These are phyloP conservation scores for Drosophila guanche DNA, from an alignment of 1,140 invertebrate species.

Conservation along the genomic window DNA sequence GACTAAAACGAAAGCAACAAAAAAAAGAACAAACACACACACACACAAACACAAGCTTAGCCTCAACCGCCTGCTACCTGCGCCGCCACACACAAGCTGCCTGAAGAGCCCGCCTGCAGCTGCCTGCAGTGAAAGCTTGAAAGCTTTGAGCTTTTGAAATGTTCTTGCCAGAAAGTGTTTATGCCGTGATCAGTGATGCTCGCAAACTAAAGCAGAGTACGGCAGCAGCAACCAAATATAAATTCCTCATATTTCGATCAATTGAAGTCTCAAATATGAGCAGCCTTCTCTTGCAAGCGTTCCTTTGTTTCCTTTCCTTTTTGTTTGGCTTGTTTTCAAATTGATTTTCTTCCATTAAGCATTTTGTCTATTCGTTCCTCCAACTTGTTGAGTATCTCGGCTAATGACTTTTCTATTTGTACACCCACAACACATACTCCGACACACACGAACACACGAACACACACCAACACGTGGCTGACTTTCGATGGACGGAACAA, in stretches of 20 bases:
- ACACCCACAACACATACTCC: conserved; percentile 40
- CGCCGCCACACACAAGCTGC: no score
- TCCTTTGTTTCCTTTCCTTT: conserved; percentile 9
- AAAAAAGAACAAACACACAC: background rate
- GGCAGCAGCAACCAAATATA: no score
- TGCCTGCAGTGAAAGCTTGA: no score
- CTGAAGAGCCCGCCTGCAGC: no score
- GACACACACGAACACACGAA: conserved; percentile 23
- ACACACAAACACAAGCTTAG: background rate
- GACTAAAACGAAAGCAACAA: background rate
- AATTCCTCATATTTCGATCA: no score
- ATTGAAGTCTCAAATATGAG: no score
- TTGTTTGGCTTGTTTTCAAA: conserved; percentile 17
- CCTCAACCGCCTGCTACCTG: no score
- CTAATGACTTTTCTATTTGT: conserved; percentile 76
- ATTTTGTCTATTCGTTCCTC: conserved; percentile 23
- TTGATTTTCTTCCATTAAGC: conserved; percentile 10
- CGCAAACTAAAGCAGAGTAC: no score
- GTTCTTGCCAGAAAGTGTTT: no score
- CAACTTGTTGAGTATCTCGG: conserved; percentile 52
- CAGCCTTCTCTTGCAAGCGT: conserved; percentile 17
- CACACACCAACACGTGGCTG: conserved; percentile 18
- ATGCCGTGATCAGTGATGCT: no score
- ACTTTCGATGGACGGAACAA: conserved; percentile 36
- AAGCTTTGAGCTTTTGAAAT: no score